Evolutionary conservation across 2,888 invertebrate genomes (phyloP), one percentile per base, ranked within the genome.

Genomic region (Nasonovia ribisnigri): DNA sequence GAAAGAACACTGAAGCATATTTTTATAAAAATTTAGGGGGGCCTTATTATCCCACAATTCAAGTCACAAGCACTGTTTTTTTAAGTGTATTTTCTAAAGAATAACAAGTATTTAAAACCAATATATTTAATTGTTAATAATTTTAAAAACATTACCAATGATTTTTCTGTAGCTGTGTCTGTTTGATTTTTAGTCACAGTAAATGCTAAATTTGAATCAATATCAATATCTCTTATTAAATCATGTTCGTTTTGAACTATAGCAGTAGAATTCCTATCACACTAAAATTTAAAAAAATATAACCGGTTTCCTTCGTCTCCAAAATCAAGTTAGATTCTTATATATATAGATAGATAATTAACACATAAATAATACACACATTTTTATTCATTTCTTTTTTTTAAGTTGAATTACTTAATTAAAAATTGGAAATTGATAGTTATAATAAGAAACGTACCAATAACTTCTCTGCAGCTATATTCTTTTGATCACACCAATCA

Each of bases 11-110:
- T 26, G 3, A 1, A 43, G 29, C 10, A 86, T 86, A 86, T 46
- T 86, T 84, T 86, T 86, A 29, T 86, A 46, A 86, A 46, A 46
- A 86, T 26, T 84, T 43, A 43, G 29, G 13, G 46, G 84, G 10
- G 20, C 77, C 36, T 5, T 36, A 36, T 36, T 36, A n/a, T 36
- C 1, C 20, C 36, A 36, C 36, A 77, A 77, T 77, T 77, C 36
- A 77, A 77, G 43, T 43, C 36, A n/a, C 67, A 67, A 67, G 20
- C 84, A 84, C 84, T 84, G 84, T 84, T 84, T 84, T 84, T 84
- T 84, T 84, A 43, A 84, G 43, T 84, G 43, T 43, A 46, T 84
- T 43, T 84, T 10, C 43, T 84, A 46, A 43, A 42, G 24, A 84
- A 84, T 84, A 84, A 84, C 43, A 42, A 24, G 84, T 84, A 84